phyloP scores from a whole-genome alignment of 2,797 vertebrate genomes.

The Rhynchonycteris naso region DNA sequence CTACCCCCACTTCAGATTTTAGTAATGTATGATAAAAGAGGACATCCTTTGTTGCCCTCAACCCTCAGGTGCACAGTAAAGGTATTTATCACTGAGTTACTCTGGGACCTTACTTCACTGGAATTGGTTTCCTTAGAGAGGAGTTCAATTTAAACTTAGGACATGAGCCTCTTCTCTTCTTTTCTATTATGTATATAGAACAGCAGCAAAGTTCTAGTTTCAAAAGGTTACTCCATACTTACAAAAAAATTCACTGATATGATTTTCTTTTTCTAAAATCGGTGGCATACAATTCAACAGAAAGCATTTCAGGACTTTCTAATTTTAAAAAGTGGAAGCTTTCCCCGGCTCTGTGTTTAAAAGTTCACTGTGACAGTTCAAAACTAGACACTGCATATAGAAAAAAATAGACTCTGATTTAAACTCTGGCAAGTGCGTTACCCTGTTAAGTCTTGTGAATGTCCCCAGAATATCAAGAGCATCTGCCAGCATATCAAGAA shows the following conservation, averaged over 20 bases:
- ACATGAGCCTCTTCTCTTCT: background rate
- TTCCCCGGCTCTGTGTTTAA: slow-evolving; percentile 32
- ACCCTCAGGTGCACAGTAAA: background rate
- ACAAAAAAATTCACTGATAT: slow-evolving; percentile 12
- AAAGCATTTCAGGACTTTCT: background rate
- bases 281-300: slow-evolving; percentile 5
- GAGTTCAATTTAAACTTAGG: background rate
- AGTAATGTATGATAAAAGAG: background rate
- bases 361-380: background rate
- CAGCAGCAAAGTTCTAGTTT: background rate
- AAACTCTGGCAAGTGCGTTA: slow-evolving; percentile 30
- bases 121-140: background rate
- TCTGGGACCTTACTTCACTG: background rate
- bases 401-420: background rate
- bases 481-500: background rate
- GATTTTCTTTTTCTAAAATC: slow-evolving; percentile 51
- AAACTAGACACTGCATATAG: background rate
- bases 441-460: slow-evolving; percentile 3
- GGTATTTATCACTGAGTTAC: background rate
- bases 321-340: slow-evolving; percentile 35
- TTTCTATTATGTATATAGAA: background rate
- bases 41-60: background rate
- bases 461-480: slow-evolving; percentile 14
- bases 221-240: background rate
- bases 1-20: background rate